Conservation (phyloP, 1,140 invertebrate genomes). For the Drosophila trapezifrons region DNA sequence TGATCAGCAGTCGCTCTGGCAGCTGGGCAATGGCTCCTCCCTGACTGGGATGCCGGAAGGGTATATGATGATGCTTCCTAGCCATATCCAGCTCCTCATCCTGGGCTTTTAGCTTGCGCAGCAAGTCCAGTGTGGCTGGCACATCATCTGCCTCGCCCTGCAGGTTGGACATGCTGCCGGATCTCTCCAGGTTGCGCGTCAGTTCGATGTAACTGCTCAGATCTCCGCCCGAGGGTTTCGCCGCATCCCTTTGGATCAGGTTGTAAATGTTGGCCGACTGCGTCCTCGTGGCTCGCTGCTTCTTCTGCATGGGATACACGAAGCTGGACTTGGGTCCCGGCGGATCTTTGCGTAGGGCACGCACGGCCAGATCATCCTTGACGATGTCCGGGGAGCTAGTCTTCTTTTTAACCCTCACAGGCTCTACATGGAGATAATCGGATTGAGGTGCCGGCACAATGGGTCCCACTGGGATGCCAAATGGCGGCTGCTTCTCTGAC, state of each 20-base stretch:
- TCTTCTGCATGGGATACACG: conserved; percentile 85
- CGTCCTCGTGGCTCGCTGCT: conserved; percentile 91
- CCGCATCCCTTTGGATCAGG: conserved; percentile 87
- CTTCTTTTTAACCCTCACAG: conserved; percentile 67
- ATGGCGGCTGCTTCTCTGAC: conserved; percentile 92
- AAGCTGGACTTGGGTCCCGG: conserved; percentile 62
- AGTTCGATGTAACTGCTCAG: conserved; percentile 76
- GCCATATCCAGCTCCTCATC: conserved; percentile 55
- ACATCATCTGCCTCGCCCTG: conserved; percentile 55
- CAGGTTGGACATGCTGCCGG: conserved; percentile 78
- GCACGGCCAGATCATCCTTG: conserved; percentile 93
- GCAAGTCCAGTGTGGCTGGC: conserved; percentile 69
- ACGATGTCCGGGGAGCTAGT: conserved; percentile 89
- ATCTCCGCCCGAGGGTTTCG: conserved; percentile 82
- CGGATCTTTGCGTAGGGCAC: conserved; percentile 92
- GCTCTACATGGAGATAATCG: conserved; percentile 92
- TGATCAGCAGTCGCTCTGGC: conserved; percentile 60
- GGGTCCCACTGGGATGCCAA: conserved; percentile 94
- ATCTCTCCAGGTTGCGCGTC: conserved; percentile 68
- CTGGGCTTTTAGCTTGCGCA: conserved; percentile 72
- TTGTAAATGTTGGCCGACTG: conserved; percentile 92
- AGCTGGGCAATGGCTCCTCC: conserved; percentile 77
- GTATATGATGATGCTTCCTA: conserved; percentile 53
- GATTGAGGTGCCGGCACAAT: conserved; percentile 89
- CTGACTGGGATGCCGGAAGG: conserved; percentile 77